A percentile compares a stretch with the other conserved stretches of the same genome.
Evolutionary conservation across 2,888 invertebrate species (phyloP).

Genomic region (Pterobdella sp.): DNA sequence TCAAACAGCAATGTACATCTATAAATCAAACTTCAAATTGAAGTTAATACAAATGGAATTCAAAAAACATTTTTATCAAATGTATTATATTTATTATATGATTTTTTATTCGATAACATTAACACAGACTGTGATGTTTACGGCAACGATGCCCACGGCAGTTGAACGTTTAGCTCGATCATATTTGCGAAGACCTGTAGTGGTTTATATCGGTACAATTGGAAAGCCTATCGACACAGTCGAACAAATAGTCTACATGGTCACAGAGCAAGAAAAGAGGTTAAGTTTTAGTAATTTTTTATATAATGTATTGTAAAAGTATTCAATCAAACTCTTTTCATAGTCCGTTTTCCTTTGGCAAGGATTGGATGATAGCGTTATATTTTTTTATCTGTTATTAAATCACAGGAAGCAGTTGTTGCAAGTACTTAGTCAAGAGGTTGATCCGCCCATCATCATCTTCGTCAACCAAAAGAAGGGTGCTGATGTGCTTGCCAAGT

Average conservation of each 20-base stretch:
- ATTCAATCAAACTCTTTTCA: conserved; percentile 16
- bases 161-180: conserved; percentile 90
- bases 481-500: conserved; percentile 91
- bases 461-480: conserved; percentile 99
- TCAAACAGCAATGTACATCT: background rate
- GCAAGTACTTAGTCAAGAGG: conserved; percentile 73
- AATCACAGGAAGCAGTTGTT: conserved; percentile 70
- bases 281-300: conserved; percentile 29
- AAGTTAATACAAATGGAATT: background rate
- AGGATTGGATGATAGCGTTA: background rate
- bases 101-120: background rate
- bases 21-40: background rate
- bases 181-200: conserved; percentile 87
- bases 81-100: background rate
- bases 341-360: too few relatives aligned
- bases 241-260: conserved; percentile 91
- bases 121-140: conserved; percentile 93
- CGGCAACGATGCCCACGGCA: conserved; percentile 97
- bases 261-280: conserved; percentile 89
- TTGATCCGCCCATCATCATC: conserved; percentile 95
- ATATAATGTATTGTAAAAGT: conserved; percentile 6
- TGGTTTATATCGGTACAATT: conserved; percentile 90
- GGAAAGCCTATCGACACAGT: conserved; percentile 96
- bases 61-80: background rate
- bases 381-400: background rate